Evolutionary conservation across 2,113 vertebrate species (phyloP), one percentile per base, ranked within the genome.

Genomic region (Oophaga pumilio): DNA sequence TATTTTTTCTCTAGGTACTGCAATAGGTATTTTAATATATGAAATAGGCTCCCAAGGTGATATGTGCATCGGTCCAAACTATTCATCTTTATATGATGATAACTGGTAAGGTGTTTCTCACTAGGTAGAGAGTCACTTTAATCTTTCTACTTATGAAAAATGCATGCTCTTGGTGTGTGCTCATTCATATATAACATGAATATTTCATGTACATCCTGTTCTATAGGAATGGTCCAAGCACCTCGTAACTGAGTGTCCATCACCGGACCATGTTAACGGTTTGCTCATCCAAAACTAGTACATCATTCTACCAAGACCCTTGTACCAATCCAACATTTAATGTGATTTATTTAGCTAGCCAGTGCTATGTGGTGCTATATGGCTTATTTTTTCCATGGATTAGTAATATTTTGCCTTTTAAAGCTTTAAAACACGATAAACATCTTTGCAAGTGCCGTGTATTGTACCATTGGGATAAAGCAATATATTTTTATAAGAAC

Each of bases 141-240:
- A 83, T 83, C 62, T 83, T 82, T 53, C 60, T 53, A 24, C 81
- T 83, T 68, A 83, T 83, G 81, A 83, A 83, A 83, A 83, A 83
- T 83, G 62, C 62, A 83, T 69, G 69, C 43, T 26, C 43, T 68
- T 83, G 62, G 81, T 68, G 26, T 69, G 62, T 50, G 50, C 64
- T 68, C 66, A 52, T 53, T 83, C 81, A 64, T 69, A 83, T 68
- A 64, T 52, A 26, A n/a, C 81, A 83, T 83, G 26, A 66, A 83
- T 83, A 69, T 83, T 83, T 83, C 81, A 83, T 83, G 49, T 14
- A 68, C n/a, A n/a, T 24, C 49, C 49, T 18, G 43, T 64, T 69
- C 50, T 33, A 26, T 6, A 14, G 49, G n/a, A 12, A 50, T 24
- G 49, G 81, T 52, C 81, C 62, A 53, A 52, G 49, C 49, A 18